Evolutionary conservation across 2,888 invertebrate genomes (phyloP).

Genomic region (Tipula vernalis): DNA sequence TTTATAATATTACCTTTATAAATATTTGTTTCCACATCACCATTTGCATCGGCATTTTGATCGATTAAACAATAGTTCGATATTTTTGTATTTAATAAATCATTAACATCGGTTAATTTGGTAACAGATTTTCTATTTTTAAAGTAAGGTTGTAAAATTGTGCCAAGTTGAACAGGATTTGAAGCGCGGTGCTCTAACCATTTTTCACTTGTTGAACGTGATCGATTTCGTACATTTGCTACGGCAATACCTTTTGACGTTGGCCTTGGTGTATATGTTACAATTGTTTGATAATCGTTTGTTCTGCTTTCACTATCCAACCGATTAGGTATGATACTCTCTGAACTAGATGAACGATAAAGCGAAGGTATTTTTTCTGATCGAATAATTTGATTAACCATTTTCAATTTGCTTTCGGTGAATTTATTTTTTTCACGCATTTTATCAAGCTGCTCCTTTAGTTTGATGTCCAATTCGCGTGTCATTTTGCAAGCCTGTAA

Average conservation of each 20-base stretch:
- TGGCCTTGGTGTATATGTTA: conserved; percentile 15
- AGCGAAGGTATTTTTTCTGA: conserved; percentile 25
- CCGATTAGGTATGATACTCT: conserved; percentile 19
- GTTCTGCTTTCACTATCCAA: neutral
- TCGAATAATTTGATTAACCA: conserved; percentile 46
- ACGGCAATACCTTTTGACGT: conserved; percentile 49
- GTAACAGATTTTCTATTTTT: conserved; percentile 71
- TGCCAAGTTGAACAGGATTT: conserved; percentile 70
- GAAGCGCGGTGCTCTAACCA: conserved; percentile 87
- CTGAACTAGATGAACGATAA: conserved; percentile 27
- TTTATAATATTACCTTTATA: conserved; percentile 90
- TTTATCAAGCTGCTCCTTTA: conserved; percentile 45
- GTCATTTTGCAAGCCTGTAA: conserved; percentile 62
- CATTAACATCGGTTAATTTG: conserved; percentile 66
- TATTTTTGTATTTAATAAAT: conserved; percentile 53
- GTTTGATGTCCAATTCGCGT: conserved; percentile 51
- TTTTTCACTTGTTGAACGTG: conserved; percentile 60
- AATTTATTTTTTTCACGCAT: conserved; percentile 38
- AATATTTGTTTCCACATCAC: conserved; percentile 83
- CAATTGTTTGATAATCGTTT: conserved; percentile 13
- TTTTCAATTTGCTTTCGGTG: conserved; percentile 46
- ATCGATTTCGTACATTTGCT: conserved; percentile 61
- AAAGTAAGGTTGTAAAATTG: conserved; percentile 77
- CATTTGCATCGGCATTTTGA: conserved; percentile 83
- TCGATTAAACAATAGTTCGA: conserved; percentile 87